Base-by-base conservation (phyloP, 2,888 invertebrate genomes). In the Chouioia cunea region DNA sequence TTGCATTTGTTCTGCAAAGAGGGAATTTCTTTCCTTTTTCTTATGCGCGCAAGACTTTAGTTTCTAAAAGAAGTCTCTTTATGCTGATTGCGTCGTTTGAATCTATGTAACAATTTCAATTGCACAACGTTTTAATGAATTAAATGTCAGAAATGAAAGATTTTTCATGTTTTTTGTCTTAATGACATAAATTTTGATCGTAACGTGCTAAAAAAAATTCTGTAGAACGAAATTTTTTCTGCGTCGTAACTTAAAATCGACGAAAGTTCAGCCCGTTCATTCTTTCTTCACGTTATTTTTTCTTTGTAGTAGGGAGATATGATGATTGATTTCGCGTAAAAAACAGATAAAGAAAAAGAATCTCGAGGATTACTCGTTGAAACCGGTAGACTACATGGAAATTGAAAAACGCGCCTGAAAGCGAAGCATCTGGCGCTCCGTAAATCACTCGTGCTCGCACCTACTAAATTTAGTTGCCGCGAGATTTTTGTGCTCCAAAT, bases 391-490 rank as follows among this genome's bases (percentile, higher is more conserved):
- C 46, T 58, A 54, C 47, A 57, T 60, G 54, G 64, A 60, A 64
- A 72, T 68, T 68, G 67, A 72, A 71, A 71, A 67, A 70, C n/a
- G 47, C 47, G 59, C 59, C 50, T 6, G 50, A 57, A 60, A 48
- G 64, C 47, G 50, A 48, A 73, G 69, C 73, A 73, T 73, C 65
- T 73, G 73, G 65, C 44, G 65, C 47, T 56, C 53, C 43, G 43
- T 64, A 73, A 73, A 73, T 73, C 73, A 73, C 62, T 56, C 60
- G 53, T 36, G 44, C 60, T 18, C 56, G 36, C 14, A 18, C 58
- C 50, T 43, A 65, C 73, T 73, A 69, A 69, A 73, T 73, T 69
- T 69, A 73, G 65, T 65, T 63, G 48, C 18, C 27, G 12, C 43
- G 56, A 48, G 58, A 59, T 71, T 72, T 68, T 27, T 52, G 52